Conservation (phyloP, 1,140 invertebrate genomes). For the Macrocentrus cingulum region DNA sequence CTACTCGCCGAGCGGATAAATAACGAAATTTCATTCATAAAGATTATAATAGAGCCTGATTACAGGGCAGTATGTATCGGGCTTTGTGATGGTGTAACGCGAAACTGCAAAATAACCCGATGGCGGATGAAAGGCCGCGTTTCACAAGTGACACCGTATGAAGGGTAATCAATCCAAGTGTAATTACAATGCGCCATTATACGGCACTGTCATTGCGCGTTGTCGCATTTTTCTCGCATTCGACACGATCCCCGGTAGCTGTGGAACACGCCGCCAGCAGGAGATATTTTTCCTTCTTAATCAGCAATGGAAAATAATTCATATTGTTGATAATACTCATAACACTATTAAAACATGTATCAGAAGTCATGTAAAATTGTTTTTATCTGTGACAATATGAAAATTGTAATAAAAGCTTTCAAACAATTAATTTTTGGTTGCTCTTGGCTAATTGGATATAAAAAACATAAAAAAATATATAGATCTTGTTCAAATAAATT, state of each 20-base stretch:
- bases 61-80: not conserved
- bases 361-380: too few relatives aligned
- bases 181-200: conserved; percentile 32
- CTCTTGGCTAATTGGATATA: too few relatives aligned
- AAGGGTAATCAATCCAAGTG: conserved; percentile 28
- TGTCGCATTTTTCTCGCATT: conserved; percentile 15
- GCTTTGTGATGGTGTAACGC: not conserved
- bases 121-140: conserved; percentile 5
- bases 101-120: not conserved
- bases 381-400: too few relatives aligned
- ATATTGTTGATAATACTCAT: too few relatives aligned
- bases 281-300: not conserved
- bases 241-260: conserved; percentile 6
- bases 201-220: conserved; percentile 10
- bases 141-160: conserved; percentile 19
- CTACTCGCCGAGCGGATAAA: not conserved
- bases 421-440: too few relatives aligned
- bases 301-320: too few relatives aligned
- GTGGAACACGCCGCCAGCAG: not conserved
- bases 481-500: too few relatives aligned
- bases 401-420: too few relatives aligned
- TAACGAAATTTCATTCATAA: not conserved
- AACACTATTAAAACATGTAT: too few relatives aligned
- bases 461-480: too few relatives aligned
- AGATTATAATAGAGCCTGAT: not conserved